Percentiles rank a stretch among this genome's conserved stretches.
Evolutionary conservation across 1,140 invertebrate species (phyloP).

Genomic region (Lepidurus arcticus): DNA sequence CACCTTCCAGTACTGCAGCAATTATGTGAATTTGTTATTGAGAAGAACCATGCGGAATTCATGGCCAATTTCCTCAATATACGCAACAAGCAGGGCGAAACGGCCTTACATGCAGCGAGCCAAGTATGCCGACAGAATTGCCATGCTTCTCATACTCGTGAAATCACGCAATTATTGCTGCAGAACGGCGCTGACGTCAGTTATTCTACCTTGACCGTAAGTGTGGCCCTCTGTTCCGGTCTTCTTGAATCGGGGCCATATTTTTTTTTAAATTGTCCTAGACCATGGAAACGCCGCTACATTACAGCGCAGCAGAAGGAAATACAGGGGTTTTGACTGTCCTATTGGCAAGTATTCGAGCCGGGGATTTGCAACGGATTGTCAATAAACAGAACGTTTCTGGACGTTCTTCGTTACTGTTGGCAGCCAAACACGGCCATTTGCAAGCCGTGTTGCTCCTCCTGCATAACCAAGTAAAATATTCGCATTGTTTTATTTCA

Average conservation of each 20-base stretch:
- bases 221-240: slow-evolving; percentile 10
- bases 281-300: slow-evolving; percentile 87
- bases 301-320: slow-evolving; percentile 87
- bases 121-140: slow-evolving; percentile 44
- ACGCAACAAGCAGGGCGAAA: slow-evolving; percentile 84
- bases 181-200: slow-evolving; percentile 84
- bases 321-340: slow-evolving; percentile 92
- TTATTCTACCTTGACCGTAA: slow-evolving; percentile 66
- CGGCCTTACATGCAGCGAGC: slow-evolving; percentile 74
- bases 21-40: slow-evolving; percentile 77
- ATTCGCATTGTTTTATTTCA: background rate
- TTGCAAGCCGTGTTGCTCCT: slow-evolving; percentile 53
- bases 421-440: slow-evolving; percentile 66
- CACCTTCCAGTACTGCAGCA: slow-evolving; percentile 77
- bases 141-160: slow-evolving; percentile 70
- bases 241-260: background rate
- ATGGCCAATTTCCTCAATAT: slow-evolving; percentile 71
- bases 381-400: slow-evolving; percentile 84
- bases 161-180: slow-evolving; percentile 80
- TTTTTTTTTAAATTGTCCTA: slow-evolving; percentile 42
- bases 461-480: slow-evolving; percentile 49
- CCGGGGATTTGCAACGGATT: slow-evolving; percentile 80
- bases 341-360: slow-evolving; percentile 82
- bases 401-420: slow-evolving; percentile 93
- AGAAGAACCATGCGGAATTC: slow-evolving; percentile 60